Evolutionary conservation across 2,888 invertebrate species (phyloP).

Genomic region (Psylliodes chrysocephalus): DNA sequence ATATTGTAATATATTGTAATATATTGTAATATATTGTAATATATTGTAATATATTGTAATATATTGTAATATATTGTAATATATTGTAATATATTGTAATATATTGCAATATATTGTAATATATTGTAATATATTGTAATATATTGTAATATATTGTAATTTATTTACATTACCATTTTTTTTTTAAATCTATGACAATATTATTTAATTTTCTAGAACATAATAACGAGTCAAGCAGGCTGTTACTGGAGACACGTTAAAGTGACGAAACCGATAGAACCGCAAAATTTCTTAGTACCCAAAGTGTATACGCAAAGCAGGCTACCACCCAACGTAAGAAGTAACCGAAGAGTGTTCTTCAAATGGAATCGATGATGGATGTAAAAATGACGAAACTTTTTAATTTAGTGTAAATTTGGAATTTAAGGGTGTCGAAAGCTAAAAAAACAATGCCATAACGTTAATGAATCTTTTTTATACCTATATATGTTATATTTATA

Average conservation of each 20-base stretch:
- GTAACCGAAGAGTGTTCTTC: constrained; percentile 45
- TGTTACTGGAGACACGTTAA: constrained; percentile 59
- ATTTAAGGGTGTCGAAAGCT: neutral
- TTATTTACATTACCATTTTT: too few species aligned
- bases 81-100: too few species aligned
- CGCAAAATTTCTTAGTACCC: constrained; percentile 48
- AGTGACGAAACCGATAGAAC: constrained; percentile 50
- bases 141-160: too few species aligned
- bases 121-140: too few species aligned
- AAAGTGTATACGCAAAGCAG: constrained; percentile 49
- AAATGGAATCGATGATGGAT: constrained; percentile 45
- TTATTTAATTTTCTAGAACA: constrained; percentile 49
- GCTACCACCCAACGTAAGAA: constrained; percentile 45
- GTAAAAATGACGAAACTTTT: neutral
- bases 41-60: too few species aligned
- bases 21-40: too few species aligned
- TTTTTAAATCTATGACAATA: too few species aligned
- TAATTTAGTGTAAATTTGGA: neutral
- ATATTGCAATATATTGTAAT: too few species aligned
- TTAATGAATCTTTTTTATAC: constrained; percentile 25
- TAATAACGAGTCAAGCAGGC: constrained; percentile 53
- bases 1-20: too few species aligned
- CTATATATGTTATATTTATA: too few species aligned
- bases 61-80: too few species aligned
- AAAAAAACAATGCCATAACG: constrained; percentile 38